phyloP scores from a whole-genome alignment of 2,888 invertebrate genomes.

The Crematogaster levior region DNA sequence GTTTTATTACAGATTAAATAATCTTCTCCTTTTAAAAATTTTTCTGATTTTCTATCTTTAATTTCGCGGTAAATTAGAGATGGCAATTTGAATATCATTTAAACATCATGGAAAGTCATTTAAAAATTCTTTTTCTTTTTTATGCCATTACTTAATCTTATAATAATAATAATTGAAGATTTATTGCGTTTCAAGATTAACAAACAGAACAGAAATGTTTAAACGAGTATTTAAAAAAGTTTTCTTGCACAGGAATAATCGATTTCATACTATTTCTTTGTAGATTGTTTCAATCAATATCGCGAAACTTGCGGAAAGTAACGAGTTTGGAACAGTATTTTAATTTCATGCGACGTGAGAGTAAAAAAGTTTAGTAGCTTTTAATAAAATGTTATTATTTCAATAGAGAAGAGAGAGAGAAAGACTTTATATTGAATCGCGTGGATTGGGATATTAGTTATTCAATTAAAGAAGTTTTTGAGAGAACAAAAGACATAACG shows the following conservation, averaged over 20 bases:
- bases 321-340: slow-evolving; percentile 21
- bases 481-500: slow-evolving; percentile 16
- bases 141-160: neutral
- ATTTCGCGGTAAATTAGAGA: neutral
- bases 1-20: neutral
- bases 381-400: slow-evolving; percentile 38
- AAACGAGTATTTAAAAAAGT: slow-evolving; percentile 1
- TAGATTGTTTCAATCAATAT: slow-evolving; percentile 38
- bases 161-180: neutral
- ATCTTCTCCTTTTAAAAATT: neutral
- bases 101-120: neutral
- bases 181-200: neutral
- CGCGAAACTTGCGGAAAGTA: slow-evolving; percentile 19
- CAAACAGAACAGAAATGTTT: neutral
- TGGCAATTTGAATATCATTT: neutral
- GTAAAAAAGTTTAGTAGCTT: slow-evolving; percentile 33
- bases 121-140: neutral
- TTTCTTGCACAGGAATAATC: neutral
- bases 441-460: slow-evolving; percentile 27
- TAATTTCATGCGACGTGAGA: slow-evolving; percentile 39
- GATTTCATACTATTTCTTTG: slow-evolving; percentile 16
- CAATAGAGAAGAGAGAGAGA: neutral
- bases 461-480: slow-evolving; percentile 47
- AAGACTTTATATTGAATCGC: slow-evolving; percentile 37
- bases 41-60: neutral